Percentiles rank a stretch among this genome's conserved stretches.
phyloP scores from a whole-genome alignment of 1,140 invertebrate species.

The Theocolax elegans region DNA sequence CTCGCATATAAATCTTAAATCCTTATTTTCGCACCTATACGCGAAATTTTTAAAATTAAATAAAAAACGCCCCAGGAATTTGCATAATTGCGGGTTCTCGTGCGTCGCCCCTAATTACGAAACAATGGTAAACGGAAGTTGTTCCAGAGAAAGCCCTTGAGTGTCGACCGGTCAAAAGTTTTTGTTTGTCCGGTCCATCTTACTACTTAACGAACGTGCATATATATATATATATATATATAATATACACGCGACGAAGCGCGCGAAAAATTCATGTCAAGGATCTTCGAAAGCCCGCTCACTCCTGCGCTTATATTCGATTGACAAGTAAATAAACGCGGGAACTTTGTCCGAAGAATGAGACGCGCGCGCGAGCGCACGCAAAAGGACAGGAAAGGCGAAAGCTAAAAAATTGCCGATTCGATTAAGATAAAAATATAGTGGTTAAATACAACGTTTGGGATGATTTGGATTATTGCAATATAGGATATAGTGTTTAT shows the following conservation, averaged over 20 bases:
- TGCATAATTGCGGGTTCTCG: neutral
- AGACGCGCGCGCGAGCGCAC: neutral
- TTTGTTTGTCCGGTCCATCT: slow-evolving; percentile 15
- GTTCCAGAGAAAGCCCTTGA: neutral
- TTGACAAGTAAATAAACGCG: slow-evolving; percentile 8
- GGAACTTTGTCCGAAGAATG: neutral
- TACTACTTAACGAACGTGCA: no score
- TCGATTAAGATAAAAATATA: no score
- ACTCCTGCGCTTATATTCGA: neutral
- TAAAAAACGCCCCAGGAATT: no score
- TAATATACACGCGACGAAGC: neutral
- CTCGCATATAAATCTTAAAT: no score
- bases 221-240: neutral
- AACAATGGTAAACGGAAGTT: slow-evolving; percentile 20
- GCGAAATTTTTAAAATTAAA: no score
- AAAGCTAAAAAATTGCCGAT: neutral
- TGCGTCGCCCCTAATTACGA: neutral
- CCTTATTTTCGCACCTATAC: no score
- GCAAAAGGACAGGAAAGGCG: neutral
- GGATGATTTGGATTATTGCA: no score
- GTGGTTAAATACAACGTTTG: no score
- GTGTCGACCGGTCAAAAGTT: neutral
- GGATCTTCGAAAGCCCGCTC: slow-evolving; percentile 24
- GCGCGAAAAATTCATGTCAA: slow-evolving; percentile 28
- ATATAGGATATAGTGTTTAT: no score